Base-by-base conservation (phyloP, 2,797 vertebrate species). In the Lepilemur septentrionalis region DNA sequence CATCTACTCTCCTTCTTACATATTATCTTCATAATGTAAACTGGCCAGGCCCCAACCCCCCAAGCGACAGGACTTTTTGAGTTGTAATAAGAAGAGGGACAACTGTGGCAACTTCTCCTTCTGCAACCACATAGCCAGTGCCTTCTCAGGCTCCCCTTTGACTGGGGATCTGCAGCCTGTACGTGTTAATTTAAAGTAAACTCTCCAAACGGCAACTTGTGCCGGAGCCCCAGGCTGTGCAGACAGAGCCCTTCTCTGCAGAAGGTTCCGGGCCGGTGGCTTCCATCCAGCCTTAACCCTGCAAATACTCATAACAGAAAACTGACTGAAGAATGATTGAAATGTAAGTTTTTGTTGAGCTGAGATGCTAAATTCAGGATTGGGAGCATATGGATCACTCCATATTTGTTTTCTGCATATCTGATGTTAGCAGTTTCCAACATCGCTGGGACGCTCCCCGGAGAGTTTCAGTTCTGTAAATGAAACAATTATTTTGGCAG, bases 401-500 rank as follows among this genome's bases (percentile, higher is more conserved):
- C 96, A 91, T 97, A 97, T 98, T 97, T 98, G 97, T 98, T 97
- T 97, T 97, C 96, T 97, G 96, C 94, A 92, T 96, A 97, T 97
- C 96, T 97, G 97, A 97, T 97, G 97, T 98, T 97, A 97, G 97
- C 96, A 93, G 93, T 97, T 97, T 93, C 89, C 96, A 97, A 93
- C 96, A 91, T 97, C 96, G 79, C 96, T 94, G 92, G 97, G 96
- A 95, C 78, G 94, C 85, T 98, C 96, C 96, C 95, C 85, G 65
- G 98, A 97, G 98, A 96, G 97, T 97, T 97, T 95, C 90, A 97
- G 96, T 95, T 97, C 97, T 96, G 95, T 95, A 97, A 98, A 97
- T 96, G 97, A 98, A 97, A 97, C 97, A 96, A 98, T 98, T 98
- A 97, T 97, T 97, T 97, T 97, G 96, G 98, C 98, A 97, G 97